A percentile compares a stretch with the other conserved stretches of the same genome.
Conservation (phyloP, 2,888 invertebrate genomes). For the Mythimna loreyi region DNA sequence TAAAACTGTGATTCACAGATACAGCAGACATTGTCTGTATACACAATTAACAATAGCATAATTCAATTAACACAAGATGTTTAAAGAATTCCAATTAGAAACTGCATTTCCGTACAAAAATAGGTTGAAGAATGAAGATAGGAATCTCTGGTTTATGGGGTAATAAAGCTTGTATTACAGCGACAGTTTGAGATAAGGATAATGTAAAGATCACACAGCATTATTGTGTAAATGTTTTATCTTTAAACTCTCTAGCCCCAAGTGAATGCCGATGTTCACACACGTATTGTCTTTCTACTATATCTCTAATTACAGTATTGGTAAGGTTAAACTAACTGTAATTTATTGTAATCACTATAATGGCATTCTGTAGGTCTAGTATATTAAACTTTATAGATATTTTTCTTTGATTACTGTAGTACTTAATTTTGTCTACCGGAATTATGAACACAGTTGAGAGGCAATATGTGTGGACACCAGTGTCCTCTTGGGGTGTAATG, state of each 20-base stretch:
- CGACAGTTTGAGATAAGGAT: not conserved
- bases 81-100: conserved; percentile 34
- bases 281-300: too few species aligned
- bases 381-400: too few species aligned
- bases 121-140: not conserved
- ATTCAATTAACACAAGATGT: conserved; percentile 25
- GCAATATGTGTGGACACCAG: too few species aligned
- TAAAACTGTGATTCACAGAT: conserved; percentile 27
- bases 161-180: not conserved
- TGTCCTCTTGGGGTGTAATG: too few species aligned
- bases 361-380: not conserved
- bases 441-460: too few species aligned
- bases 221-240: conserved; percentile 7
- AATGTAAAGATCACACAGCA: not conserved
- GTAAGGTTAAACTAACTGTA: too few species aligned
- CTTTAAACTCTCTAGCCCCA: too few species aligned
- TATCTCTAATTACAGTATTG: too few species aligned
- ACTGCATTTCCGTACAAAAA: conserved; percentile 12
- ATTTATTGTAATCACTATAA: not conserved
- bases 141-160: not conserved
- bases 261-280: too few species aligned
- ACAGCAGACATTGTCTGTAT: conserved; percentile 16
- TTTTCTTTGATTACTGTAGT: too few species aligned
- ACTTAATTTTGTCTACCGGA: too few species aligned
- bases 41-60: conserved; percentile 21